phyloP scores from a whole-genome alignment of 2,113 vertebrate species.

The Pluvianellus socialis region DNA sequence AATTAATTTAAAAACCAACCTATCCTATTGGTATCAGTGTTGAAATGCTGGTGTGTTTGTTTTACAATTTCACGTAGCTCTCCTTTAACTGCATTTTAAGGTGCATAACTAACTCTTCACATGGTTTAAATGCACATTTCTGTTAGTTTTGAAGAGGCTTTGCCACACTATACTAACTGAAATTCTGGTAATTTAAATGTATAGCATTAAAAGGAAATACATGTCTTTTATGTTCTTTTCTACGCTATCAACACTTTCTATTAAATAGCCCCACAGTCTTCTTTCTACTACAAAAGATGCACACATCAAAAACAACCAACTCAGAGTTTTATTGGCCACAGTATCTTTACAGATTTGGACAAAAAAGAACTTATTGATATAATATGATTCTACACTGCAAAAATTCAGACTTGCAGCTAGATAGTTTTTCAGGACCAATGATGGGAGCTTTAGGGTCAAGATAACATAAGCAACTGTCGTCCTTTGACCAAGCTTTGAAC shows the following conservation, averaged over 20 bases:
- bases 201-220: neutral
- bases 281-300: constrained; percentile 9
- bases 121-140: neutral
- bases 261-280: neutral
- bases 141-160: neutral
- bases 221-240: neutral
- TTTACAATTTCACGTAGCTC: neutral
- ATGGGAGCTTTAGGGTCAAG: neutral
- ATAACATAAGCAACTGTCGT: neutral
- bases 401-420: neutral
- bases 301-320: neutral
- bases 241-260: neutral
- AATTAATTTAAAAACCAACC: neutral
- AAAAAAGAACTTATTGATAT: neutral
- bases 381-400: neutral
- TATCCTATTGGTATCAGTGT: neutral
- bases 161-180: neutral
- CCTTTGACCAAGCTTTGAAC: constrained; percentile 5
- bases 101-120: neutral
- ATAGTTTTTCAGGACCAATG: neutral
- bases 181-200: constrained; percentile 9
- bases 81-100: neutral
- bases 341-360: neutral
- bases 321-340: neutral
- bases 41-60: neutral